Percentiles rank a stretch among this genome's conserved stretches.
phyloP scores from a whole-genome alignment of 2,113 vertebrate genomes.

The Alligator sinensis region DNA sequence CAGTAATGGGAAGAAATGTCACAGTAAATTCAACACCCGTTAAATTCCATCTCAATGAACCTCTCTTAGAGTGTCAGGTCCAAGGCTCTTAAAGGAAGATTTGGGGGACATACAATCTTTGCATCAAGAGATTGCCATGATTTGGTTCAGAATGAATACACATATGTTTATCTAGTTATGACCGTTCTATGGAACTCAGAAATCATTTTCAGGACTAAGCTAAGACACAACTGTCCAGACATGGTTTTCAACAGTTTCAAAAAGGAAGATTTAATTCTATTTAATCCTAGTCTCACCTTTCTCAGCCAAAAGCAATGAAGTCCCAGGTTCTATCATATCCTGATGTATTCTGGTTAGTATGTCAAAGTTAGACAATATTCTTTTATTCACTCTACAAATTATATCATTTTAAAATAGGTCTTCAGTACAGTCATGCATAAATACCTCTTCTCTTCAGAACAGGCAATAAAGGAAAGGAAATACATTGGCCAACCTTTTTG shows the following conservation, averaged over 20 bases:
- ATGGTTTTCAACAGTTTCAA: not conserved
- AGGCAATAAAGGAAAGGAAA: constrained; percentile 14
- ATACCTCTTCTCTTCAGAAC: not conserved
- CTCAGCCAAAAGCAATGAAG: not conserved
- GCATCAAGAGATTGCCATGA: not conserved
- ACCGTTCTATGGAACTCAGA: not conserved
- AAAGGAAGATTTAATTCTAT: not conserved
- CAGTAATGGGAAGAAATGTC: constrained; percentile 51
- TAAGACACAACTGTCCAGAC: not conserved
- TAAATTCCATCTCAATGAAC: not conserved
- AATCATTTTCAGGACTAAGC: not conserved
- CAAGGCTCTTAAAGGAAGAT: not conserved
- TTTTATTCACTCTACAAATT: not conserved
- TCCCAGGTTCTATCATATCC: not conserved
- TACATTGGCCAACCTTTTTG: constrained; percentile 18
- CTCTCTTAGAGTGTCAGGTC: not conserved
- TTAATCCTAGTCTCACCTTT: not conserved
- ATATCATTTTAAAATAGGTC: not conserved
- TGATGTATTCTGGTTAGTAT: not conserved
- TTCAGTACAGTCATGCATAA: not conserved
- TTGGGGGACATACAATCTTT: not conserved
- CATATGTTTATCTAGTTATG: not conserved
- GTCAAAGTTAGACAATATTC: not conserved
- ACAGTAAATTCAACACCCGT: constrained; percentile 24
- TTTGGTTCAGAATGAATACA: not conserved